phyloP scores from a whole-genome alignment of 2,113 vertebrate genomes.

The Ciconia boyciana region DNA sequence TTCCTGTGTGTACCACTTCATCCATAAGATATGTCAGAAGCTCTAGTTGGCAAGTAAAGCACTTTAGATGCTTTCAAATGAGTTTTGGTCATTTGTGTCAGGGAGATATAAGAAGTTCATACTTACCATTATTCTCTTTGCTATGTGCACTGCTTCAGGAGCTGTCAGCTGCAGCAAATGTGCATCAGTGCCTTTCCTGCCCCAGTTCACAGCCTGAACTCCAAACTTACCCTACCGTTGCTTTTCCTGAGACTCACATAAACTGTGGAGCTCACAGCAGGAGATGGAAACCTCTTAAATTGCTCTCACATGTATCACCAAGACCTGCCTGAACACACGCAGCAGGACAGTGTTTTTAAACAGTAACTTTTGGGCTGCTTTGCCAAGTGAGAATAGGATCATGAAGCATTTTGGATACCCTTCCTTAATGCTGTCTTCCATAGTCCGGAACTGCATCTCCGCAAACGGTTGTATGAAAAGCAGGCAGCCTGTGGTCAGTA shows the following conservation, averaged over 20 bases:
- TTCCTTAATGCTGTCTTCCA: background rate
- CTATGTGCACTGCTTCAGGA: background rate
- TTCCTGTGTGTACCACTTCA: background rate
- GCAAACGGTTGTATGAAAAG: background rate
- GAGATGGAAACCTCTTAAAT: background rate
- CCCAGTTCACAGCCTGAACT: background rate
- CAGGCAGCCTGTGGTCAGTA: background rate
- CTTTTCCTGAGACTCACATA: background rate
- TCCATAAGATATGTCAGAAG: background rate
- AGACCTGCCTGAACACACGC: background rate
- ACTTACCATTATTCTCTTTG: background rate
- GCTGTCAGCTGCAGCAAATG: background rate
- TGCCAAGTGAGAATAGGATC: background rate
- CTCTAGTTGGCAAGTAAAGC: background rate
- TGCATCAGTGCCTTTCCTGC: background rate
- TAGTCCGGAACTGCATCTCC: background rate
- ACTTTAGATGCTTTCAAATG: background rate
- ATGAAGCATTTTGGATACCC: background rate
- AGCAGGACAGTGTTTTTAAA: background rate
- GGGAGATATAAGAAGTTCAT: background rate
- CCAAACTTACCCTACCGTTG: background rate
- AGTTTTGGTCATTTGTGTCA: background rate
- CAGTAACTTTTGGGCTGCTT: background rate
- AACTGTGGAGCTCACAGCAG: background rate
- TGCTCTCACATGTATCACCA: background rate